Evolutionary conservation across 2,113 vertebrate species (phyloP).

Genomic region (Gnathochromis pfefferi): DNA sequence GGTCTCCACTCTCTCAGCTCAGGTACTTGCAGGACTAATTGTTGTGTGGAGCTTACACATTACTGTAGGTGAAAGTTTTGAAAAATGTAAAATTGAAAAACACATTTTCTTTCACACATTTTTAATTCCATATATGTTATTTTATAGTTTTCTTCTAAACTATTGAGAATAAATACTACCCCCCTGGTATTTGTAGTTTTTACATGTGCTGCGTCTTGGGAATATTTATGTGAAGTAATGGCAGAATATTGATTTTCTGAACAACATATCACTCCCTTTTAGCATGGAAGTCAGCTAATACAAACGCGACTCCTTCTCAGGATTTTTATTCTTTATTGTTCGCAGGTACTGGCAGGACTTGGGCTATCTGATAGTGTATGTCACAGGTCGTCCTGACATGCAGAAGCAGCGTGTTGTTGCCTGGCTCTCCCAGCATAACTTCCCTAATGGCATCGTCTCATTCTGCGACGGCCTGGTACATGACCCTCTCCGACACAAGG

Average conservation of each 20-base stretch:
- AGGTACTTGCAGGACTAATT: not conserved
- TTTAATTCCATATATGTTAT: not conserved
- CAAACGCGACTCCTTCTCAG: not conserved
- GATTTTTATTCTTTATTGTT: not conserved
- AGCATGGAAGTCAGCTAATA: not conserved
- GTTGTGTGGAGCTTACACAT: not conserved
- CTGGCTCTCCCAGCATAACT: conserved; percentile 98
- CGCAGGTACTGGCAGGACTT: conserved; percentile 96
- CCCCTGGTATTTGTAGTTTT: not conserved
- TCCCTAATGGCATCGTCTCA: conserved; percentile 93
- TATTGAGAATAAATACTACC: not conserved
- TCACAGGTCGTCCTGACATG: conserved; percentile 97
- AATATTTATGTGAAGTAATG: not conserved
- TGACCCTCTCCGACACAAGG: conserved; percentile 93
- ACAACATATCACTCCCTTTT: not conserved
- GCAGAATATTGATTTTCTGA: not conserved
- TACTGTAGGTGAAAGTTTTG: not conserved
- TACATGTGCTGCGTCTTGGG: not conserved
- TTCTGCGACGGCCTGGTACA: conserved; percentile 97
- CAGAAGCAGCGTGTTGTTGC: conserved; percentile 99
- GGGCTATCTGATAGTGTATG: conserved; percentile 96
- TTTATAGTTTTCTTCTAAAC: not conserved
- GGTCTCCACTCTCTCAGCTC: not conserved
- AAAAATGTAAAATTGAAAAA: not conserved
- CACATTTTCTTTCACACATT: not conserved